These are phyloP conservation scores for Australoheros scitulus DNA, from an alignment of 2,113 vertebrate genomes.

Conservation along the genomic window DNA sequence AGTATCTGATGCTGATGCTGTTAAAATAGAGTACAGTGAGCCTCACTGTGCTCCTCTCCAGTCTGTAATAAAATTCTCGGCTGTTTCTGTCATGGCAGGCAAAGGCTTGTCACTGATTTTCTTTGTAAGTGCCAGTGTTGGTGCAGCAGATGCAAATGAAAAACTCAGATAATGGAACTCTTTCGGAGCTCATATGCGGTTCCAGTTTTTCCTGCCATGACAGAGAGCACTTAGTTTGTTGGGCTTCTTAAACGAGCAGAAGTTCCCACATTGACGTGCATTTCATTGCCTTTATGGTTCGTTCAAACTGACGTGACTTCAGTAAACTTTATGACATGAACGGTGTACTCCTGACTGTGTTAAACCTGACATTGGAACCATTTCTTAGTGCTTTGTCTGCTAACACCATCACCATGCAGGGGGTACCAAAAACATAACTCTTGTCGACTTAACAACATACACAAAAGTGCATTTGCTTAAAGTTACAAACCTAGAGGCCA, in stretches of 20 bases:
- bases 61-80: neutral
- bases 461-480: neutral
- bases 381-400: neutral
- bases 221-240: neutral
- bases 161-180: neutral
- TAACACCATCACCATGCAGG: neutral
- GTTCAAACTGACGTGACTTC: neutral
- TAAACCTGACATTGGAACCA: neutral
- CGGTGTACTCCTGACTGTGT: neutral
- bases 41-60: neutral
- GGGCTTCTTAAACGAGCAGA: neutral
- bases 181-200: neutral
- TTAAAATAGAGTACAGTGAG: neutral
- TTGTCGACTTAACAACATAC: no score
- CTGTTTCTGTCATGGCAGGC: neutral
- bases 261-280: conserved; percentile 22
- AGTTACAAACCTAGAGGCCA: neutral
- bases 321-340: neutral
- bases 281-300: conserved; percentile 28
- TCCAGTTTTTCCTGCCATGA: conserved; percentile 4
- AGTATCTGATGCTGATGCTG: no score
- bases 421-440: neutral
- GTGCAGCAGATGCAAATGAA: neutral
- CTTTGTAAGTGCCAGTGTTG: neutral
- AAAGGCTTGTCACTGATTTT: neutral